Evolutionary conservation across 2,888 invertebrate species (phyloP), one percentile per base, ranked within the genome.

Genomic region (Parnassius apollo): DNA sequence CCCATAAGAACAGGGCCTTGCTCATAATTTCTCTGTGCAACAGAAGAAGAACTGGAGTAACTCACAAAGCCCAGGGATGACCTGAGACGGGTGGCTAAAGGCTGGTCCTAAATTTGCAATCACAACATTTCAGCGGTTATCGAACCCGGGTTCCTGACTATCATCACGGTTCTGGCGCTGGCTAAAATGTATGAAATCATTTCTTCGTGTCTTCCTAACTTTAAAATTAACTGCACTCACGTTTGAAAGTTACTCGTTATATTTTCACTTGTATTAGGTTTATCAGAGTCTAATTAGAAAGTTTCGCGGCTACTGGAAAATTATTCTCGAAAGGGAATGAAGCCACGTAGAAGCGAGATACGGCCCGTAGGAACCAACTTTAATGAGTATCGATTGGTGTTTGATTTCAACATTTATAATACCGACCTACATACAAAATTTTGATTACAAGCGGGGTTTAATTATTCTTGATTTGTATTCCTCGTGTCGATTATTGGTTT

Each of bases 301-400:
- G 78, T 78, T 69, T 57, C 64, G 57, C 65, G 59, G 61, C 69
- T 70, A 69, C 70, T 71, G 71, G 75, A 74, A 74, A 74, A 75
- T 71, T 63, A 67, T 65, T 72, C 70, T 72, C 61, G 72, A 71
- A 75, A 75, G 69, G 71, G 66, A 67, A 70, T 67, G 66, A 59
- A 49, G 18, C 55, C 49, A 54, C 48, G 42, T 42, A 50, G 58
- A 62, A 55, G 54, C 54, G 35, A 55, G 48, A 49, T 57, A 49
- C 54, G 58, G 50, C 54, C 22, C 35, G 69, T 73, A 75, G 67
- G 65, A 59, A 66, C 57, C 60, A 59, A 60, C 61, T 61, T 64
- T 60, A 59, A 61, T 60, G 62, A 59, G 57, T 59, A 63, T 62
- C 48, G 52, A 42, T 57, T 62, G 48, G 1, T 57, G n/a, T 48